Base-by-base conservation (phyloP, 2,113 vertebrate genomes). In the Hemiscyllium ocellatum region DNA sequence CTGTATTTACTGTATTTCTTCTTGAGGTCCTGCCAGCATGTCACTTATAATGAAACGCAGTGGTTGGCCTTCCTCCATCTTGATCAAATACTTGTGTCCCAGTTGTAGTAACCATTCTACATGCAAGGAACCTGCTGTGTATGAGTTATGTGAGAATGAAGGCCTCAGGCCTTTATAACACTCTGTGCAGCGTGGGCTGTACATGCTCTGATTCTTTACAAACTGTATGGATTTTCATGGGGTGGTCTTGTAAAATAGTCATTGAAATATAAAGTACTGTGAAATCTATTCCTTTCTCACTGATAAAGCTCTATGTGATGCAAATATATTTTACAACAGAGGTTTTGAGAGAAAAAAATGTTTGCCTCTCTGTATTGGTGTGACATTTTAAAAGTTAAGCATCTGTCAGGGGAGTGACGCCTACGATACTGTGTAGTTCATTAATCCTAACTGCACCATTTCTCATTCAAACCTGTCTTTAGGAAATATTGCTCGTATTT, bases 11-110 rank as follows among this genome's bases (percentile, higher is more conserved):
- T 26, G 37, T 72, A 72, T 95, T 95, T 72, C 52, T 42, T 70
- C 47, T 26, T 68, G 17, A 70, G 69, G 33, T 76, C 94, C 94
- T 50, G 91, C 22, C 94, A 52, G 47, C 37, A 29, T 6, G 94
- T 52, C 42, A 72, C 68, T 95, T 69, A 42, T 95, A 72, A 72
- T 52, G 56, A 91, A 91, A 37, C 20, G 17, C 89, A 72, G 20
- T 72, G n/a, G 12, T 95, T 70, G 94, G 94, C 69, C 68, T 95
- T 94, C 29, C 89, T 93, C 94, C 69, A 95, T 72, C 61, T 72
- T 72, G 94, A 76, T 95, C 69, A 33, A 52, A 70, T 95, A 72
- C 47, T 72, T 72, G 26, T 95, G 47, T 95, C 69, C 47, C 47
- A 13, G 37, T 70, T 94, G 37, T 69, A 70, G 94, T 47, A 26